Evolutionary conservation across 2,797 vertebrate species (phyloP).

Genomic region (Pelobates cultripes): DNA sequence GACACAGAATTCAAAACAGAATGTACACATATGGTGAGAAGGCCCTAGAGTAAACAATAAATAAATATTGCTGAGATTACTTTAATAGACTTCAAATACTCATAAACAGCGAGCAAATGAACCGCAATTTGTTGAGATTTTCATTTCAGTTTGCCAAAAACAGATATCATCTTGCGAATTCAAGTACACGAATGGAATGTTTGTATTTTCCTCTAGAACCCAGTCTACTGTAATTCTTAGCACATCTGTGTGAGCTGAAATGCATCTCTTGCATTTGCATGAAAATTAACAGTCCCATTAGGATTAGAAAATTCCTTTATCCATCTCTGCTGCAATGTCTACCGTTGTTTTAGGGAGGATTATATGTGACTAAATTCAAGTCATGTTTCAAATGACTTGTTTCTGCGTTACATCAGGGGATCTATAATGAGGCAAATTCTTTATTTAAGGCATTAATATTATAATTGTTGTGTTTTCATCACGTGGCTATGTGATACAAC

Average conservation of each 20-base stretch:
- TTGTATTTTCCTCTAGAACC: background rate
- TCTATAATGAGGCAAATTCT: background rate
- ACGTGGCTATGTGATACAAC: background rate
- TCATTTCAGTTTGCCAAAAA: background rate
- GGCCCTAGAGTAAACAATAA: too few relatives aligned
- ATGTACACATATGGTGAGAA: too few relatives aligned
- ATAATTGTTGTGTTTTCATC: background rate
- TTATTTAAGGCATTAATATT: background rate
- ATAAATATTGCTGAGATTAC: too few relatives aligned
- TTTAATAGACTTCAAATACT: too few relatives aligned
- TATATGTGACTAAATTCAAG: background rate
- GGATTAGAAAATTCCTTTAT: background rate
- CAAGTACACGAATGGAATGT: background rate
- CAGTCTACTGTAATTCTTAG: slow-evolving; percentile 1
- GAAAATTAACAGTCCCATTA: slow-evolving; percentile 10
- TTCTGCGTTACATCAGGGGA: background rate
- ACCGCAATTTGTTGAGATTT: background rate
- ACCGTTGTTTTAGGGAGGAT: background rate
- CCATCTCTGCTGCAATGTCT: background rate
- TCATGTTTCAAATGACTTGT: background rate
- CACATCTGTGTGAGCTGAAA: slow-evolving; percentile 14
- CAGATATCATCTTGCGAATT: background rate
- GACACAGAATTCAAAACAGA: too few relatives aligned
- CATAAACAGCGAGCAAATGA: background rate
- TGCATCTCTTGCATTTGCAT: slow-evolving; percentile 14